Base-by-base conservation (phyloP, 2,888 invertebrate genomes). In the Cerceris rybyensis region DNA sequence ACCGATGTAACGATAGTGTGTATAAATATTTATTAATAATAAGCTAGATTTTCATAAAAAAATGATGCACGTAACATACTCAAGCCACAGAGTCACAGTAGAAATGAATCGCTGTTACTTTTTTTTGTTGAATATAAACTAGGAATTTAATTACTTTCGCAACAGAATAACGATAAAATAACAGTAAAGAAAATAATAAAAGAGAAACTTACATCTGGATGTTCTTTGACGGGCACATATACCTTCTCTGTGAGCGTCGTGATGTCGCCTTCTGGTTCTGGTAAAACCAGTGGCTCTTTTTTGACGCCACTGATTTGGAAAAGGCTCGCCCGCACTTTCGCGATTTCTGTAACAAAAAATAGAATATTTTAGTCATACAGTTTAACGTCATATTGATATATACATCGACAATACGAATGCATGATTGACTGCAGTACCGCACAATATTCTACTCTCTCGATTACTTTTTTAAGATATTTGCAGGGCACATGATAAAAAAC, bases 221-320 rank as follows among this genome's bases (percentile, higher is more conserved):
- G 98, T 93, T 99, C 99, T 95, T 99, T 99, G 90, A 98, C 98
- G 93, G 99, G 99, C 93, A 99, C 99, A 94, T 98, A 99, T 91
- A 99, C 98, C 96, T 99, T 99, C 95, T 99, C 99, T 94, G 98
- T 98, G 92, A 98, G 95, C 91, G 98, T 97, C 89, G 97, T 96
- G 91, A 97, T 95, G 91, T 96, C 95, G 86, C 98, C 98, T 89
- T 97, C 97, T 80, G 97, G 95, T 91, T 98, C 98, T 92, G 98
- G 98, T 92, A 98, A 94, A 88, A 97, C 94, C 88, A 98, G 94
- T 74, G 98, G 98, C 93, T 98, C 98, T 93, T 98, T 98, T 93
- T 97, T 97, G 84, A 97, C 97, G 90, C 98, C 99, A 95, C 98
- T 98, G 94, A 99, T 98, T 95, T 99, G 99, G 95, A 99, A 99